Percentiles rank a stretch among this genome's conserved stretches.
Evolutionary conservation across 1,140 invertebrate species (phyloP).

Genomic region (Copidosoma floridanum): DNA sequence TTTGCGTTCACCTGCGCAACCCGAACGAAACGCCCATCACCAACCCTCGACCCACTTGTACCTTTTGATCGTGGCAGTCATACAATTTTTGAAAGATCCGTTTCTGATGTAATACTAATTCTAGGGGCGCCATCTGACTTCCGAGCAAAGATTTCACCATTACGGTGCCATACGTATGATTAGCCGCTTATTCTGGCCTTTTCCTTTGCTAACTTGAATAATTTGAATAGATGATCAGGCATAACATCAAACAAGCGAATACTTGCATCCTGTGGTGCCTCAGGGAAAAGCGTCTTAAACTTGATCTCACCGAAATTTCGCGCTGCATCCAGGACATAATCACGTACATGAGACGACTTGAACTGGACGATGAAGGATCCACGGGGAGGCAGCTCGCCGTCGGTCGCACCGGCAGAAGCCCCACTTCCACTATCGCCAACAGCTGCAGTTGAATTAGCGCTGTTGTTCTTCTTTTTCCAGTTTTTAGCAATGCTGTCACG

Average conservation of each 20-base stretch:
- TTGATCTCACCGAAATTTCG: background rate
- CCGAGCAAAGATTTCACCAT: background rate
- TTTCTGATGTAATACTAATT: background rate
- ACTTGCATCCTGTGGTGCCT: too few species aligned
- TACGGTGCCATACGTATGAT: background rate
- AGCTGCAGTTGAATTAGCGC: too few species aligned
- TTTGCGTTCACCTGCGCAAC: background rate
- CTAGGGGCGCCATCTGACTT: background rate
- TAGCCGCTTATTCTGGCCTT: background rate
- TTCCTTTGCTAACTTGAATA: background rate
- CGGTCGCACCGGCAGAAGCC: too few species aligned
- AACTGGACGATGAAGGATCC: too few species aligned
- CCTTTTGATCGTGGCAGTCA: background rate
- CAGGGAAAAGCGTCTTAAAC: background rate
- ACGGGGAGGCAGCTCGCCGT: too few species aligned
- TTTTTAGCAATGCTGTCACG: too few species aligned
- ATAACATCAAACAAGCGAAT: background rate
- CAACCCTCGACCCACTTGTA: too few species aligned
- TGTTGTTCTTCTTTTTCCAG: too few species aligned
- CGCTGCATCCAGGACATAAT: background rate
- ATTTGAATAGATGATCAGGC: background rate
- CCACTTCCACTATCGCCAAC: too few species aligned
- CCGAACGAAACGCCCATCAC: background rate
- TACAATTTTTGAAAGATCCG: background rate
- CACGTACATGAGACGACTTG: background rate